A percentile compares a stretch with the other conserved stretches of the same genome.
Evolutionary conservation across 2,888 invertebrate genomes (phyloP).

Genomic region (Chaetoderma sp.): DNA sequence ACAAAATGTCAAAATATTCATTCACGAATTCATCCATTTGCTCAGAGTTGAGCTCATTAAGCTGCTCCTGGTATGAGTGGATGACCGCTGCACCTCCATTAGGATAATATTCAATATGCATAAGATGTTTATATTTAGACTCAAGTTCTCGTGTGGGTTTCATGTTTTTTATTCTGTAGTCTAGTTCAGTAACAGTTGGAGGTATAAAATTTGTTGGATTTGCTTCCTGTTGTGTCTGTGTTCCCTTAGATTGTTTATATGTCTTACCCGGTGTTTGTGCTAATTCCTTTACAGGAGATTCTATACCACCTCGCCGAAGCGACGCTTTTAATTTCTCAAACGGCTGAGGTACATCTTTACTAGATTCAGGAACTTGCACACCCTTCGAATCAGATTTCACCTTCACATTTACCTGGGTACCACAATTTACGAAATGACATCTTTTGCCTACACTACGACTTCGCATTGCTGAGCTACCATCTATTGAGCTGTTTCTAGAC

Average conservation of each 20-base stretch:
- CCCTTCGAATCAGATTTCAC: constrained; percentile 47
- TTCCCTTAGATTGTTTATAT: constrained; percentile 7
- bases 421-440: constrained; percentile 46
- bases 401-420: constrained; percentile 53
- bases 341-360: background rate
- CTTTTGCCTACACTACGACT: constrained; percentile 38
- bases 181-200: background rate
- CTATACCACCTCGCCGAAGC: constrained; percentile 14
- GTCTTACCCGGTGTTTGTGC: constrained; percentile 2
- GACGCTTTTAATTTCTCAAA: constrained; percentile 9
- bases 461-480: constrained; percentile 4
- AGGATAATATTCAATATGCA: constrained; percentile 90
- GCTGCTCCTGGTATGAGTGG: constrained; percentile 91
- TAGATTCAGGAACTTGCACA: constrained; percentile 40
- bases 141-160: background rate
- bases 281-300: constrained; percentile 3
- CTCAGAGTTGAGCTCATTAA: constrained; percentile 75
- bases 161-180: background rate
- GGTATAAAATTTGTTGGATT: background rate
- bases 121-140: constrained; percentile 65
- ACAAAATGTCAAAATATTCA: constrained; percentile 85
- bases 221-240: constrained; percentile 20
- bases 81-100: constrained; percentile 95
- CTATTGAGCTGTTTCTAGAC: background rate
- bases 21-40: constrained; percentile 85